Percentiles rank a stretch among this genome's conserved stretches.
These are phyloP conservation scores for Cryptoprocta ferox DNA, from an alignment of 2,797 vertebrate genomes.

Conservation along the genomic window DNA sequence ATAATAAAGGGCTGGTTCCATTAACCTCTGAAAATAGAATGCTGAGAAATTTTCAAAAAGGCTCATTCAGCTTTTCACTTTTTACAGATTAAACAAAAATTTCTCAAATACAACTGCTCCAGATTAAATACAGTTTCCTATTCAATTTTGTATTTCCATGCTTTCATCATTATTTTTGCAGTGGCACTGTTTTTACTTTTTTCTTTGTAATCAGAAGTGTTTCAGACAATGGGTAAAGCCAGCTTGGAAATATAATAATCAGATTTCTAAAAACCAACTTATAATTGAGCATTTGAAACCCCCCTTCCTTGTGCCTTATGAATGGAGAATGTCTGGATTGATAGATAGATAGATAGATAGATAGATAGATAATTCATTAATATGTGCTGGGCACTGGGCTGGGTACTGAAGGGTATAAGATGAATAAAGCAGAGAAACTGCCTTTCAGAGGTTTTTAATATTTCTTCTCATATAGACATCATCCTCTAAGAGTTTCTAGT, in stretches of 20 bases:
- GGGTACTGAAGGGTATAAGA: neutral
- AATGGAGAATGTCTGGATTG: neutral
- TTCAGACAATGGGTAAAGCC: slow-evolving; percentile 37
- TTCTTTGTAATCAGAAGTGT: slow-evolving; percentile 58
- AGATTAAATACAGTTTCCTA: slow-evolving; percentile 31
- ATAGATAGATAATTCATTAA: too few relatives aligned
- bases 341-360: neutral
- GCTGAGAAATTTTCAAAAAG: neutral
- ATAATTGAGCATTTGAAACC: neutral
- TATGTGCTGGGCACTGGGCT: neutral
- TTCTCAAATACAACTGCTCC: slow-evolving; percentile 27
- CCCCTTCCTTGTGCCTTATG: neutral
- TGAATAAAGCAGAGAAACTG: neutral
- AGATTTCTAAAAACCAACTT: slow-evolving; percentile 18
- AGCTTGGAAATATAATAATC: slow-evolving; percentile 61
- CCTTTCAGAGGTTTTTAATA: neutral
- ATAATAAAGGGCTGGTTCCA: neutral
- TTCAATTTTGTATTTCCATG: slow-evolving; percentile 63
- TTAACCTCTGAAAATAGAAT: slow-evolving; percentile 22
- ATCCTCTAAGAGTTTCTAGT: neutral
- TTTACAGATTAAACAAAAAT: slow-evolving; percentile 36
- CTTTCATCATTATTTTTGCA: slow-evolving; percentile 50
- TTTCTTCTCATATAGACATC: neutral
- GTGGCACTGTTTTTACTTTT: slow-evolving; percentile 40
- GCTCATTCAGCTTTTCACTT: slow-evolving; percentile 8